Conservation (phyloP, 2,113 vertebrate species). For the Macrotis lagotis region DNA sequence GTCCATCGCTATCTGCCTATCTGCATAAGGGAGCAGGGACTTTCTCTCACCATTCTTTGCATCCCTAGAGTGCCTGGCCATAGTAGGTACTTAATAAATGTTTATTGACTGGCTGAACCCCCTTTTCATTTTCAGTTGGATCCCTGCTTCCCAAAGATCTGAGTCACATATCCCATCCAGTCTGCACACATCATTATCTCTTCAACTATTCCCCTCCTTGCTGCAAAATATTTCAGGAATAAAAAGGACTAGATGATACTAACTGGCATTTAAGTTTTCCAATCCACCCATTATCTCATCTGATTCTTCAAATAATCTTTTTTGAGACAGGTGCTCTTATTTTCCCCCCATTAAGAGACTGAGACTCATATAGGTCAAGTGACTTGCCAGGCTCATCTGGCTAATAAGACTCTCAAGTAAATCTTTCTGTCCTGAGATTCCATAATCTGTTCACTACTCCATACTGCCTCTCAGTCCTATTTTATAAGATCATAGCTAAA, state of each 20-base stretch:
- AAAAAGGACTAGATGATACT: neutral
- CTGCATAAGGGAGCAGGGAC: neutral
- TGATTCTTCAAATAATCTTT: neutral
- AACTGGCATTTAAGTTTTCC: neutral
- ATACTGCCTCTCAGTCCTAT: neutral
- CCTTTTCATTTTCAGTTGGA: neutral
- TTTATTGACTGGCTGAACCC: neutral
- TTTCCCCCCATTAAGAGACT: neutral
- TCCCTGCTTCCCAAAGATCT: neutral
- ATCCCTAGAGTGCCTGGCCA: neutral
- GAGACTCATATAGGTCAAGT: neutral
- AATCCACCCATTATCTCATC: neutral
- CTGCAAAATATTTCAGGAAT: neutral
- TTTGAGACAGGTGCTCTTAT: neutral
- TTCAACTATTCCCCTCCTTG: neutral
- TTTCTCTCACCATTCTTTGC: neutral
- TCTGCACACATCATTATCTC: neutral
- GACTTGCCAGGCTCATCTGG: neutral
- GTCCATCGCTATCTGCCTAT: neutral
- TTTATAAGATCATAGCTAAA: neutral
- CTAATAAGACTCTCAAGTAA: neutral
- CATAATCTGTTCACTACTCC: neutral
- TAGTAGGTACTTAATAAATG: neutral
- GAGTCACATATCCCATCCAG: neutral
- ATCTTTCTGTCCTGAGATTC: neutral